Percentiles rank a stretch among this genome's conserved stretches.
Evolutionary conservation across 1,140 invertebrate genomes (phyloP).

Genomic region (Temnothorax nylanderi): DNA sequence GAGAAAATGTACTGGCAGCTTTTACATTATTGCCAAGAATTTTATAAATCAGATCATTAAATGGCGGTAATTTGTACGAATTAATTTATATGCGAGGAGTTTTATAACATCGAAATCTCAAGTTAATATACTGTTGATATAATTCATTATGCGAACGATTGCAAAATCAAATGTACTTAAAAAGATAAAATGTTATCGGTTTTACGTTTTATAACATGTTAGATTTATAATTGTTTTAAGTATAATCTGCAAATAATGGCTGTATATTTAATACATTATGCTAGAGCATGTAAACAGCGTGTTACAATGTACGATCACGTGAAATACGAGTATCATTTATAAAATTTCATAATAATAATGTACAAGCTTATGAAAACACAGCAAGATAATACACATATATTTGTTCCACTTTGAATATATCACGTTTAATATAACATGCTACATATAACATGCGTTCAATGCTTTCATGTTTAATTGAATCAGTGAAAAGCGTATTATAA

Average conservation of each 20-base stretch:
- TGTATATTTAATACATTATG: neutral
- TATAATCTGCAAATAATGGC: neutral
- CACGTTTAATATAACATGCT: neutral
- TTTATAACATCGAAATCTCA: neutral
- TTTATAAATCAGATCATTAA: constrained; percentile 7
- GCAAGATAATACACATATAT: neutral
- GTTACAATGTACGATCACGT: neutral
- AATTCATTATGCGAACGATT: neutral
- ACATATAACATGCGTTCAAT: neutral
- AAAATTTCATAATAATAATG: neutral
- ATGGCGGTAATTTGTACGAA: neutral
- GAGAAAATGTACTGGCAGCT: neutral
- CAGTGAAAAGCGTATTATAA: neutral
- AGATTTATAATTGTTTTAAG: neutral
- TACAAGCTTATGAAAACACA: neutral
- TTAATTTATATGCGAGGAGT: neutral
- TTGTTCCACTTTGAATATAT: neutral
- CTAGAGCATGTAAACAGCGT: neutral
- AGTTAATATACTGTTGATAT: neutral
- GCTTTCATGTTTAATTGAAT: neutral
- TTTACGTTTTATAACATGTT: neutral
- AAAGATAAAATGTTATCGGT: neutral
- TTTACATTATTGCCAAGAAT: neutral
- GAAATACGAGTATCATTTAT: neutral
- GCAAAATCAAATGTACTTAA: neutral